These are phyloP conservation scores for Prorops nasuta DNA, from an alignment of 1,140 invertebrate genomes.

Conservation along the genomic window DNA sequence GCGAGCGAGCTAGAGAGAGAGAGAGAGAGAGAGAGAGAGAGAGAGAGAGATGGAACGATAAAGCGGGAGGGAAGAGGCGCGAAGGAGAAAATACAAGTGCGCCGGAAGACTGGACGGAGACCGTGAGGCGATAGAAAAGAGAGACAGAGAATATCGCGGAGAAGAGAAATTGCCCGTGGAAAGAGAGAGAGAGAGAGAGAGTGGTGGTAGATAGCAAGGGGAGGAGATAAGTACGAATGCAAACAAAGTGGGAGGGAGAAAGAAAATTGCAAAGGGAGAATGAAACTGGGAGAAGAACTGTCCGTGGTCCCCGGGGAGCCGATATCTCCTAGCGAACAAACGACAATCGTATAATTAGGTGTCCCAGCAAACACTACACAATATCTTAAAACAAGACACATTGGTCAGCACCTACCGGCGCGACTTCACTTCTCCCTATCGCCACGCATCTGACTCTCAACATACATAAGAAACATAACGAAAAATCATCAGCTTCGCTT, in stretches of 20 bases:
- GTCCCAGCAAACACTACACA: conserved; percentile 40
- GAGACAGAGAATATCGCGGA: no score
- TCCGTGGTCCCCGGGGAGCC: conserved; percentile 25
- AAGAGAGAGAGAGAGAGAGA: conserved; percentile 5
- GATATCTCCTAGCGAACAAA: conserved; percentile 41
- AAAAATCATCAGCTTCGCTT: no score
- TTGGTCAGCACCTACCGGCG: conserved; percentile 21
- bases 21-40: conserved; percentile 4
- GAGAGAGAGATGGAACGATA: no score
- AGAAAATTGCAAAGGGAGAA: conserved; percentile 7
- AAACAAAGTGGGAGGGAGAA: neutral
- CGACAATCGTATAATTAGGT: conserved; percentile 56
- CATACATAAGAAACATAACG: no score
- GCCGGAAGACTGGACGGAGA: neutral
- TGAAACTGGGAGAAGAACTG: conserved; percentile 24
- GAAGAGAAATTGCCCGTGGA: no score
- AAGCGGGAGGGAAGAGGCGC: conserved; percentile 7
- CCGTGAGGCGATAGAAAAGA: no score
- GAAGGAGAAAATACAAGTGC: conserved; percentile 19
- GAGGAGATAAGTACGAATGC: neutral
- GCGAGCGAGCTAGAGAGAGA: no score
- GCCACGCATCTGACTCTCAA: no score
- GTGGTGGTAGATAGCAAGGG: conserved; percentile 6
- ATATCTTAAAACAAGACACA: conserved; percentile 41
- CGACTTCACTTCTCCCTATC: neutral